Conservation (phyloP, 2,113 vertebrate genomes). For the Clinocottus analis region DNA sequence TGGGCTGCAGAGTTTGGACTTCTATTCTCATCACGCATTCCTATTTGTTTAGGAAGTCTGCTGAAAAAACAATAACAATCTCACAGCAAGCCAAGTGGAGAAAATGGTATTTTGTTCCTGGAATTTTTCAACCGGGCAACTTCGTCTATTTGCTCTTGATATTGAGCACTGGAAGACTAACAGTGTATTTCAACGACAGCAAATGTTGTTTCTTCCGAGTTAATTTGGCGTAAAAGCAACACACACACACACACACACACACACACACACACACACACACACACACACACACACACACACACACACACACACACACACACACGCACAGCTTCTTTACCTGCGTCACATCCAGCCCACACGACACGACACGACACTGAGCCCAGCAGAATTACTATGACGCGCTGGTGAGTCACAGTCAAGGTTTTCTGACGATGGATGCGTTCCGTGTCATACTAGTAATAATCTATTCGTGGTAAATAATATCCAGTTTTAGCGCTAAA, state of each 20-base stretch:
- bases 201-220: slow-evolving; percentile 36
- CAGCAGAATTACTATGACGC: slow-evolving; percentile 56
- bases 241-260: slow-evolving; percentile 11
- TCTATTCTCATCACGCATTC: neutral
- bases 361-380: slow-evolving; percentile 48
- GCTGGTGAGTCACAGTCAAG: slow-evolving; percentile 66
- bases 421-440: slow-evolving; percentile 42
- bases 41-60: slow-evolving; percentile 31
- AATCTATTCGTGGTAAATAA: slow-evolving; percentile 29
- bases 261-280: slow-evolving; percentile 11
- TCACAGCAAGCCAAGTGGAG: slow-evolving; percentile 8
- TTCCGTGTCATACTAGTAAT: slow-evolving; percentile 11
- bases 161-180: slow-evolving; percentile 18
- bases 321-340: slow-evolving; percentile 55
- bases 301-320: slow-evolving; percentile 1
- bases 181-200: slow-evolving; percentile 42
- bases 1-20: slow-evolving; percentile 6
- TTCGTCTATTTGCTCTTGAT: slow-evolving; percentile 35
- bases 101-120: neutral
- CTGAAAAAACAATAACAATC: slow-evolving; percentile 23
- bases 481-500: slow-evolving; percentile 21
- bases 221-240: slow-evolving; percentile 11
- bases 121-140: neutral
- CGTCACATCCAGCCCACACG: slow-evolving; percentile 70
- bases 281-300: neutral